Percentiles rank a stretch among this genome's conserved stretches.
Conservation (phyloP, 2,797 vertebrate species). For the Lates japonicus region DNA sequence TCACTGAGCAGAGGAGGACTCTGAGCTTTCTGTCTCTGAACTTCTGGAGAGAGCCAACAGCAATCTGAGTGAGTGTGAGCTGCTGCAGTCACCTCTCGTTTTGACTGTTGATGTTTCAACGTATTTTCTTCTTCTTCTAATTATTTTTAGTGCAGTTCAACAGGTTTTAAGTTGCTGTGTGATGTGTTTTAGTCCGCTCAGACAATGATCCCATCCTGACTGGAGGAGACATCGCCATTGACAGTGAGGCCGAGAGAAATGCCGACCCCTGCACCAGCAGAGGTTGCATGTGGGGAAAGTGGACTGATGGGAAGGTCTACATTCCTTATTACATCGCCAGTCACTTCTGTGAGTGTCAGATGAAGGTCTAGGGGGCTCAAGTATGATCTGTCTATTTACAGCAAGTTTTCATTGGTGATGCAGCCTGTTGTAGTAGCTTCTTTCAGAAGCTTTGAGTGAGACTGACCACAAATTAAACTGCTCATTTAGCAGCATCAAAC, state of each 20-base stretch:
- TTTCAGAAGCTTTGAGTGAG: neutral
- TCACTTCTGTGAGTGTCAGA: slow-evolving; percentile 74
- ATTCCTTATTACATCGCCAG: slow-evolving; percentile 80
- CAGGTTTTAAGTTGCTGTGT: neutral
- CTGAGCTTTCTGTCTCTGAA: slow-evolving; percentile 77
- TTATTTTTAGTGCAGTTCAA: neutral
- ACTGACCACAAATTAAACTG: neutral
- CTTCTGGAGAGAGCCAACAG: slow-evolving; percentile 79
- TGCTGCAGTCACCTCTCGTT: neutral
- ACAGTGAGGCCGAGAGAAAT: slow-evolving; percentile 71
- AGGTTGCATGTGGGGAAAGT: slow-evolving; percentile 78
- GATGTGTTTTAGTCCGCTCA: slow-evolving; percentile 67
- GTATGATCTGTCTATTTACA: neutral
- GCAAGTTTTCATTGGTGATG: neutral
- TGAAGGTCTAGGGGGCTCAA: neutral
- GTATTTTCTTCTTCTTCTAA: neutral
- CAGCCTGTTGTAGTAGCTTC: neutral
- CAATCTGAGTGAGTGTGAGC: slow-evolving; percentile 64
- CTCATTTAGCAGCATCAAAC: neutral
- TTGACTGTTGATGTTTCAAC: neutral
- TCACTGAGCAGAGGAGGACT: slow-evolving; percentile 53
- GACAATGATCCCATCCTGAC: slow-evolving; percentile 66
- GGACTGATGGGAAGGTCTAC: slow-evolving; percentile 78
- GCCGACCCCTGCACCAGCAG: slow-evolving; percentile 79
- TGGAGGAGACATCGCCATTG: slow-evolving; percentile 76